Base-by-base conservation (phyloP, 1,140 invertebrate genomes). In the Drosophila orosa region DNA sequence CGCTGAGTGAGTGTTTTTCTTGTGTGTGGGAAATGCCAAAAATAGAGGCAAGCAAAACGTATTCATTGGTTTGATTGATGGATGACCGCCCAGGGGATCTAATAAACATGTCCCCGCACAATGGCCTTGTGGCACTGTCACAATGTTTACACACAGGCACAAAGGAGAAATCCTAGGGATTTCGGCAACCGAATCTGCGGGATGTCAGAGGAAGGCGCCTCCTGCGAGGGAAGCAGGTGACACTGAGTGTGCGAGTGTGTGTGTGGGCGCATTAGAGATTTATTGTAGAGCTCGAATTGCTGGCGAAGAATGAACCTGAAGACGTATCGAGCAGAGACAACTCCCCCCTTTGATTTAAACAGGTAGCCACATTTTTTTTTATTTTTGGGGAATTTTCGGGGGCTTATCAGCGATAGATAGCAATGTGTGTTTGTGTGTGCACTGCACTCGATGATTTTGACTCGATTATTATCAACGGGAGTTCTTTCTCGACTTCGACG, bases 71-170 rank as follows among this genome's bases (percentile, higher is more conserved):
- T 57, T 84, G 80, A 84, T 84, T 76, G 80, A 84, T 84, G 80
- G 59, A 45, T 66, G 47, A 62, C 55, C 57, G 76, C 81, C 78
- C 81, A 17, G 74, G 81, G 73, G 81, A 80, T 45, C 81, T 85
- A 85, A 85, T 85, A 85, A 80, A 85, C 67, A 86, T 85, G 81
- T 85, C 50, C 45, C 40, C 33, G 25, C 35, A 52, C 29, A 69
- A 65, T 57, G 61, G 63, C 59, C 52, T 69, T 59, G 39, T 45
- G 22, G 22, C 55, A 44, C 31, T 71, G 68, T 71, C 68, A 71
- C 50, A 71, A 71, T 71, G 65, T 71, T 71, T 71, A 69, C 67
- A 71, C 67, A 55, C 29, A 13, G 35, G 19, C 31, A 63, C 57
- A 63, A 63, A 59, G 39, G 39, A 27, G 48, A 35, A 17, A 35